Base-by-base conservation (phyloP, 2,888 invertebrate species). In the Embidobia sp. region DNA sequence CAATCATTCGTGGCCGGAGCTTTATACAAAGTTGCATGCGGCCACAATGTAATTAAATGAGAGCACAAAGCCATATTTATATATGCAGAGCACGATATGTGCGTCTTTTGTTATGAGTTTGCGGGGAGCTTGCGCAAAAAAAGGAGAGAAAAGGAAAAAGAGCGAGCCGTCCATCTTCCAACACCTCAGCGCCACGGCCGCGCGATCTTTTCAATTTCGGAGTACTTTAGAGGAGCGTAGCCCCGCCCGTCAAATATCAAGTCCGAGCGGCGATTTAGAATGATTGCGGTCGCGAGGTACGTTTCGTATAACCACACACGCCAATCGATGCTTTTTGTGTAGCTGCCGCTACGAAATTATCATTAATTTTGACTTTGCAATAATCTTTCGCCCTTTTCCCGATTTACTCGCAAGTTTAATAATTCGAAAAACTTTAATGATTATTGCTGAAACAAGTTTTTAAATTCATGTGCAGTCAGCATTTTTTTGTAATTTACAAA, bases 221-320 rank as follows among this genome's bases (percentile, higher is more conserved):
- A 64, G 66, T 73, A 57, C 55, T 72, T 64, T 51, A 51, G 18
- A 51, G 29, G 29, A 70, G 37, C n/a, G n/a, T 16, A 49, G 74
- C 80, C 64, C 80, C 79, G 83, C 85, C 82, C 85, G 83, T 85
- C 79, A 83, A 84, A 84, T 84, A 85, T 85, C 84, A 84, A 84
- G 76, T 79, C 79, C 78, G 81, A 81, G 79, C 81, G 77, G 83
- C 84, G 84, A 85, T 85, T 86, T 85, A 84, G 82, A 85, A 79
- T 84, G 84, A 85, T 85, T 85, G 85, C 84, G 83, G 84, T 84
- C 80, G 82, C 82, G 55, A 51, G 77, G 53, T 49, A 48, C 44
- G 27, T 13, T 42, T 37, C 13, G 18, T 18, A 46, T 11, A 35
- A 15, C 15, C 19, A 42, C 44, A 11, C 64, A 74, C 74, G 67